Evolutionary conservation across 1,140 invertebrate genomes (phyloP).

Genomic region (Meloidogyne chitwoodi): DNA sequence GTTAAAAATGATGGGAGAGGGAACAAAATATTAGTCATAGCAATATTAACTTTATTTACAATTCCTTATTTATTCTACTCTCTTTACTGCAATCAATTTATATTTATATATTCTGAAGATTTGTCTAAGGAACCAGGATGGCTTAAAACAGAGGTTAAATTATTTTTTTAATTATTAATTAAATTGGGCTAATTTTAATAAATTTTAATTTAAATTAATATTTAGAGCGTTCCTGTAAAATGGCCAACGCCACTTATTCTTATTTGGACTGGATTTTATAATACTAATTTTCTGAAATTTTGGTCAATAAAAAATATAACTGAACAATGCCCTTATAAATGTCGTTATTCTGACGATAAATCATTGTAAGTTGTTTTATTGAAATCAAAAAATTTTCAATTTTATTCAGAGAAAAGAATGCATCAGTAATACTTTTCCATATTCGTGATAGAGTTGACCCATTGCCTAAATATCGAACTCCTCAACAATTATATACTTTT

Average conservation of each 20-base stretch:
- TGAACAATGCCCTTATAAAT: not conserved
- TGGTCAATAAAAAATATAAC: not conserved
- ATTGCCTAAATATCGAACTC: not conserved
- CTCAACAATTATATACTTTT: not conserved
- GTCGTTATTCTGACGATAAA: not conserved
- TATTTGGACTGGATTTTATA: not conserved
- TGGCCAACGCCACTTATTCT: not conserved
- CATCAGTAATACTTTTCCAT: slow-evolving; percentile 1
- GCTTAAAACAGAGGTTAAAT: not conserved
- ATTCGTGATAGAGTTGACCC: not conserved
- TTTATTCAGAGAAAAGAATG: slow-evolving; percentile 1
- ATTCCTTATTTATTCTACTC: not conserved
- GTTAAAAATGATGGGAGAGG: not conserved
- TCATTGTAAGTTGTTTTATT: not conserved
- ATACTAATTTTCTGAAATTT: not conserved
- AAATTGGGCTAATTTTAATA: not conserved
- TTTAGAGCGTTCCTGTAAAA: not conserved
- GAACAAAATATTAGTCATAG: not conserved
- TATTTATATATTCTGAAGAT: not conserved
- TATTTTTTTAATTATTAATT: too few relatives aligned
- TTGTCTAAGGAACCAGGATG: not conserved
- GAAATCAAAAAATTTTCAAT: not conserved
- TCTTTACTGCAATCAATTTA: not conserved
- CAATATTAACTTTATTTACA: not conserved
- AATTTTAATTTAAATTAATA: not conserved